A percentile compares a stretch with the other conserved stretches of the same genome.
phyloP scores from a whole-genome alignment of 2,888 invertebrate species.

The Drosophila borborema region DNA sequence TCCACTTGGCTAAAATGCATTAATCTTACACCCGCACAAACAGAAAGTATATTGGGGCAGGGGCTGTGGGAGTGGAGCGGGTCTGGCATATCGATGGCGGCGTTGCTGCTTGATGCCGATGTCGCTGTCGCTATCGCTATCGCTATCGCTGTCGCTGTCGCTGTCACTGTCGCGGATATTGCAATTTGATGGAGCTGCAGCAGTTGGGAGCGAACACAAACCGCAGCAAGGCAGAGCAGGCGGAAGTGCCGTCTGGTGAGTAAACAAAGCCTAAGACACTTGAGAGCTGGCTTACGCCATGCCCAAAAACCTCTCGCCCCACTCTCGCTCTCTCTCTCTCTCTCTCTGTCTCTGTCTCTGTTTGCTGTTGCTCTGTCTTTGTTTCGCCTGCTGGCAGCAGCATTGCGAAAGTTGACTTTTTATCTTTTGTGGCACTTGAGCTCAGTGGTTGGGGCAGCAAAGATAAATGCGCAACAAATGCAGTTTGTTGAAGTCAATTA shows the following conservation, averaged over 20 bases:
- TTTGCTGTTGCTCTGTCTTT: background rate
- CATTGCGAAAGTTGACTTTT: slow-evolving; percentile 65
- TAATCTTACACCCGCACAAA: slow-evolving; percentile 60
- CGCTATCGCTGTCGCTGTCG: slow-evolving; percentile 10
- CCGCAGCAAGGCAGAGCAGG: slow-evolving; percentile 39
- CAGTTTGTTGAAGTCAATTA: slow-evolving; percentile 77
- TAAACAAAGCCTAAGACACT: slow-evolving; percentile 71
- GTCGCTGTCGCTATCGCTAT: slow-evolving; percentile 1
- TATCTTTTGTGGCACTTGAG: slow-evolving; percentile 67
- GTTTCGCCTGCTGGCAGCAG: slow-evolving; percentile 3
- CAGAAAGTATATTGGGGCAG: background rate
- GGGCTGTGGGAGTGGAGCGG: background rate
- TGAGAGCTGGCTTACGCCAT: slow-evolving; percentile 43
- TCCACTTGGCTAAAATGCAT: slow-evolving; percentile 62
- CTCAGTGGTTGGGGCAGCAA: slow-evolving; percentile 37
- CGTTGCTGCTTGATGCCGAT: slow-evolving; percentile 44
- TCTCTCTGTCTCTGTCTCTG: background rate
- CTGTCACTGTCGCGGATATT: slow-evolving; percentile 71
- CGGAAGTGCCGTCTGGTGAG: slow-evolving; percentile 55
- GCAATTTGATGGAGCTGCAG: slow-evolving; percentile 72
- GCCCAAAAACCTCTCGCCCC: background rate
- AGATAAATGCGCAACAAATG: slow-evolving; percentile 79
- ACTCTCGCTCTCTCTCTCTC: background rate
- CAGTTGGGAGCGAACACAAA: slow-evolving; percentile 21
- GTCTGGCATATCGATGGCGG: slow-evolving; percentile 52